Percentiles rank a stretch among this genome's conserved stretches.
phyloP scores from a whole-genome alignment of 2,888 invertebrate species.

The Limnephilus marmoratus region DNA sequence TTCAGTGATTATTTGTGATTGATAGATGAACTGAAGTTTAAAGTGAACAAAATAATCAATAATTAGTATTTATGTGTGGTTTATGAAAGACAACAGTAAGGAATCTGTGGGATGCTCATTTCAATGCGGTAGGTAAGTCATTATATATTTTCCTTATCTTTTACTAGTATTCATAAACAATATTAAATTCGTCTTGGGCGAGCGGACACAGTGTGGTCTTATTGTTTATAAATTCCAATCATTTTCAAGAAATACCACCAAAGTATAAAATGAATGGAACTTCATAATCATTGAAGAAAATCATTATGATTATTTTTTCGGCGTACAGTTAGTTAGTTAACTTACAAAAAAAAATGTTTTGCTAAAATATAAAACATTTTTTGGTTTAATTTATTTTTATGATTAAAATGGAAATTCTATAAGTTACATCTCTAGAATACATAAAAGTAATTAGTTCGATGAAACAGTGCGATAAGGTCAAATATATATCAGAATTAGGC shows the following conservation, averaged over 20 bases:
- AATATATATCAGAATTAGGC: background rate
- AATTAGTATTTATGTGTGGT: constrained; percentile 27
- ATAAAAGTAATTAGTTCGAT: background rate
- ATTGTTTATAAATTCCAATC: constrained; percentile 24
- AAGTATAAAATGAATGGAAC: no score
- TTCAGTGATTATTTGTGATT: constrained; percentile 49
- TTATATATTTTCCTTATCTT: constrained; percentile 34
- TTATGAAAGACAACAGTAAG: constrained; percentile 53
- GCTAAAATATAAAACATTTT: no score
- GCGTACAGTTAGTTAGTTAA: no score
- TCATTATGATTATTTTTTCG: no score
- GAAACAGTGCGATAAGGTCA: background rate
- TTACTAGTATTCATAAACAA: background rate
- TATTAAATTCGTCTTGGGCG: background rate
- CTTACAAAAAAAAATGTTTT: no score
- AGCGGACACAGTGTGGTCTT: constrained; percentile 3
- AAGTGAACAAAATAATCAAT: constrained; percentile 48
- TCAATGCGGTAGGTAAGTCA: constrained; percentile 58
- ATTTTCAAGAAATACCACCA: background rate
- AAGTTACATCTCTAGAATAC: background rate
- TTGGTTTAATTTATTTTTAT: background rate
- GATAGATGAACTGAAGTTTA: constrained; percentile 23
- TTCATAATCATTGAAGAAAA: no score
- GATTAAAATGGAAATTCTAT: background rate
- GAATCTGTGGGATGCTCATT: constrained; percentile 58